Base-by-base conservation (phyloP, 2,113 vertebrate species). In the Hassar affinis region DNA sequence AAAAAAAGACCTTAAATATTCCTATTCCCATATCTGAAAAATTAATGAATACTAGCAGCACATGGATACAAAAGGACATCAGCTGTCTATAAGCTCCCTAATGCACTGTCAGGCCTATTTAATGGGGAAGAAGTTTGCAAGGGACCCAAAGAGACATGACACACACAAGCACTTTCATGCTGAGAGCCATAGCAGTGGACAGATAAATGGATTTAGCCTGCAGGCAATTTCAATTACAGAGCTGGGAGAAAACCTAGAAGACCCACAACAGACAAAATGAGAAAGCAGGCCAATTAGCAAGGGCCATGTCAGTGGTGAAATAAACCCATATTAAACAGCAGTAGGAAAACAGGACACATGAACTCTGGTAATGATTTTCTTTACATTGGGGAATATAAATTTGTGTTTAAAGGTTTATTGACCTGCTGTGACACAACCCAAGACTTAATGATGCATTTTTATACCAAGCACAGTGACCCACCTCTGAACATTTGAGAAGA, bases 41-140 rank as follows among this genome's bases (percentile, higher is more conserved):
- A 91, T 91, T 90, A 84, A 88, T 83, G 88, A 92, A 92, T 91
- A 91, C 84, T 91, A 91, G 87, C 91, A 91, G 87, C 90, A 92
- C 87, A 88, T 87, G 89, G 90, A 90, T 92, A 90, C 64, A 75
- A 84, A 81, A 82, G 81, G 79, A 91, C 80, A 79, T 89, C 89
- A 92, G 90, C 87, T 90, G 88, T 87, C 88, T 84, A 71, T 89
- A 90, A 92, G 90, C 88, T 90, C 88, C 86, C 88, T 85, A 87
- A 89, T 76, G 87, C 84, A 79, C 87, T 89, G 91, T 92, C 93
- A 91, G 87, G 56, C 87, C 49, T 88, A 90, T 88, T 94, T 93
- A 93, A 90, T 82, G 57, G 69, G 83, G 84, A 90, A 90, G 89
- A 86, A 75, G 89, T 74, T 87, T 49, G 72, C 61, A 87, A 8